These are phyloP conservation scores for Gasterosteus nipponicus DNA, from an alignment of 2,113 vertebrate species.

Conservation along the genomic window DNA sequence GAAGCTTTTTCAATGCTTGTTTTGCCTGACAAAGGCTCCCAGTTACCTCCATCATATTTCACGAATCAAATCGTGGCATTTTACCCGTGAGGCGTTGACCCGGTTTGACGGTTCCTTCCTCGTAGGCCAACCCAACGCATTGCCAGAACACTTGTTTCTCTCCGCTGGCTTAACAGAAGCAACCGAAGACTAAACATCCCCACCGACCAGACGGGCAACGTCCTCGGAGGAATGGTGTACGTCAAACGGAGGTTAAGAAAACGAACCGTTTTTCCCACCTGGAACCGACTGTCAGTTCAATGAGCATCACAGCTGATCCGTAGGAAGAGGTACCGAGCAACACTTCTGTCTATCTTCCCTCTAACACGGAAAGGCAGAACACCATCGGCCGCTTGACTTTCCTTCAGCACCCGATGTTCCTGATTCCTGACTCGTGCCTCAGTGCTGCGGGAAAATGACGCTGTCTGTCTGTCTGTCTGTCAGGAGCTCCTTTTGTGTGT, in stretches of 20 bases:
- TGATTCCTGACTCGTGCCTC: constrained; percentile 70
- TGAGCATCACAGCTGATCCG: constrained; percentile 70
- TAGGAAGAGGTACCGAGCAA: constrained; percentile 58
- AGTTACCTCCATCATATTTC: too few species aligned
- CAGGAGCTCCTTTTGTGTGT: constrained; percentile 29
- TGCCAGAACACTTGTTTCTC: constrained; percentile 48
- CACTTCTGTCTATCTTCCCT: constrained; percentile 51
- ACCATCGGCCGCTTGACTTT: constrained; percentile 60
- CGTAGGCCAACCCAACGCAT: constrained; percentile 25
- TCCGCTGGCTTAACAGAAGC: neutral
- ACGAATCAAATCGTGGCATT: too few species aligned
- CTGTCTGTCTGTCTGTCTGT: constrained; percentile 43
- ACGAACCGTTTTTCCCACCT: constrained; percentile 69
- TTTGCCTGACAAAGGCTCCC: neutral
- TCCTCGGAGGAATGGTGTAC: constrained; percentile 43
- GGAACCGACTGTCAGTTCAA: constrained; percentile 54
- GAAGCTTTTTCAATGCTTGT: neutral
- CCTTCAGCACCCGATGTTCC: constrained; percentile 48
- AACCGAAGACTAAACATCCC: constrained; percentile 51
- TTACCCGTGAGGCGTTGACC: too few species aligned
- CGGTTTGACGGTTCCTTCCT: too few species aligned
- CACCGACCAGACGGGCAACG: constrained; percentile 29
- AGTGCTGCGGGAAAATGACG: constrained; percentile 20
- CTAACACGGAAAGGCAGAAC: constrained; percentile 51
- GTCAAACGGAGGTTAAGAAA: constrained; percentile 47